Conservation (phyloP, 1,140 invertebrate species). For the Rhopalosiphum padi region DNA sequence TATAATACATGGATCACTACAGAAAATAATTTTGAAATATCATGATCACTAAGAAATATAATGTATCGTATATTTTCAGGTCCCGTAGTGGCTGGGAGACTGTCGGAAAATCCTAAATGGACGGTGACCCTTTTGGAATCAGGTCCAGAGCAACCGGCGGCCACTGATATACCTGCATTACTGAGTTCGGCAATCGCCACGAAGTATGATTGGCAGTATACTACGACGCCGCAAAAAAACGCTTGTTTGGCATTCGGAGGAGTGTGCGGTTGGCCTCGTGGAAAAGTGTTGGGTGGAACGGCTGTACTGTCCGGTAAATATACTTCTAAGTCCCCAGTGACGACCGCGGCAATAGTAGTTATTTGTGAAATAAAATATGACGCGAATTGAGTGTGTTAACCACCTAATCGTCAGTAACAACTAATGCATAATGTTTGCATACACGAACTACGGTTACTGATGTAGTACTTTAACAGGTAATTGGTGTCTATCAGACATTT, state of each 20-base stretch:
- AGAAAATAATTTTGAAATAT: background rate
- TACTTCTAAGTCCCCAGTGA: background rate
- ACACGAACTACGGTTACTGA: background rate
- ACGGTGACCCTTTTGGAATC: conserved; percentile 68
- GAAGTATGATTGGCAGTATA: conserved; percentile 70
- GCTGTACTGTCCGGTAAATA: conserved; percentile 71
- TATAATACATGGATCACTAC: background rate
- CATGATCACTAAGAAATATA: background rate
- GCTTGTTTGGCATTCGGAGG: conserved; percentile 68
- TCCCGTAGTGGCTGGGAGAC: conserved; percentile 67
- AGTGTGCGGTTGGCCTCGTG: conserved; percentile 75
- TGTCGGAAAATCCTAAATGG: conserved; percentile 65
- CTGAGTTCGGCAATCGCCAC: conserved; percentile 47
- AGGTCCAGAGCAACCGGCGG: conserved; percentile 71
- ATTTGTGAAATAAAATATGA: background rate
- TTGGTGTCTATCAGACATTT: background rate
- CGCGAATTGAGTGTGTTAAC: background rate
- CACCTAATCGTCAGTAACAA: no score
- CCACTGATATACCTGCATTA: conserved; percentile 53
- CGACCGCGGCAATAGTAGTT: background rate
- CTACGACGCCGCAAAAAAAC: conserved; percentile 67
- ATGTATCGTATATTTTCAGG: conserved; percentile 55
- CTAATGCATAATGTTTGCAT: background rate
- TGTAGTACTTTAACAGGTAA: background rate
- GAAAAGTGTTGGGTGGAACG: conserved; percentile 81